Evolutionary conservation across 92 coral and sea anemone genomes (phyloP).

Genomic region (Porites rus): DNA sequence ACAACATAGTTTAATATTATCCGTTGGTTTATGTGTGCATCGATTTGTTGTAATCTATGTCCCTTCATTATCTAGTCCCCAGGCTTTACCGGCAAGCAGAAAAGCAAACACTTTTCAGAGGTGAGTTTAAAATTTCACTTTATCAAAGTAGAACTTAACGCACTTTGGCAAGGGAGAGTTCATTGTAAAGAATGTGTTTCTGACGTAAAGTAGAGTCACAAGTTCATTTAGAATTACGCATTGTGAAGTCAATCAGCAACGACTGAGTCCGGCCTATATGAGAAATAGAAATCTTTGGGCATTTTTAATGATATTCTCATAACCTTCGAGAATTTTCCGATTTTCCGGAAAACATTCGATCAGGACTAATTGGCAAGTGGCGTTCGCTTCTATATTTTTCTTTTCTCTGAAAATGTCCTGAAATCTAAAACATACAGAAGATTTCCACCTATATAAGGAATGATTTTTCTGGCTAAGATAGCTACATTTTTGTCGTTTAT

Average conservation of each 20-base stretch:
- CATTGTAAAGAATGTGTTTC: no score
- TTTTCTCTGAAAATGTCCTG: background rate
- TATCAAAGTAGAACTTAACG: background rate
- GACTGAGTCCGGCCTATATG: no score
- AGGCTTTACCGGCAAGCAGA: conserved; percentile 40
- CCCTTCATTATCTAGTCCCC: conserved; percentile 13
- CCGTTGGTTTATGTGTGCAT: background rate
- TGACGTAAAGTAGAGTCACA: no score
- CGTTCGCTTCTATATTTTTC: background rate
- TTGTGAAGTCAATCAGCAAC: no score
- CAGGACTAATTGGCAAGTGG: background rate
- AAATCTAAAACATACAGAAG: background rate
- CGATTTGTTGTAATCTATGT: background rate
- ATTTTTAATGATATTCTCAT: no score
- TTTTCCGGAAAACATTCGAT: background rate
- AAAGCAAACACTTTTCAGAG: conserved; percentile 31
- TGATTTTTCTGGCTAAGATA: no score
- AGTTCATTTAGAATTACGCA: no score
- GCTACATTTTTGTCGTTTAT: no score
- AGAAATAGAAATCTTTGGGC: no score
- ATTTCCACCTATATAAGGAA: no score
- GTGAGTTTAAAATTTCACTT: background rate
- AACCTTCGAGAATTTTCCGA: background rate
- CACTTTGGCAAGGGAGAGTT: no score
- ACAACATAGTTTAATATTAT: no score